phyloP scores from a whole-genome alignment of 1,140 invertebrate genomes.

The Ceratoteleas bidentatus region DNA sequence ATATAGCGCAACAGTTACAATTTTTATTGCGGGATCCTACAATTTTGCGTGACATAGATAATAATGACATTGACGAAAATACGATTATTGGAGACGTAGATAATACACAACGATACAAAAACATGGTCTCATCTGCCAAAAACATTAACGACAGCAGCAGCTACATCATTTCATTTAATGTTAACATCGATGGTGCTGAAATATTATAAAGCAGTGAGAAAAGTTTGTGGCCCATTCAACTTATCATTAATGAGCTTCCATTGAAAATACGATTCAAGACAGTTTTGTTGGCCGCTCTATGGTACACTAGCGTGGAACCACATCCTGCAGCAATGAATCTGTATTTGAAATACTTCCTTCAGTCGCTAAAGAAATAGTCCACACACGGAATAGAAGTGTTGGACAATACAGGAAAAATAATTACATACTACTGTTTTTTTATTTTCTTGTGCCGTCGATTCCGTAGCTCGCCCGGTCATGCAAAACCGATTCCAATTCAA shows the following conservation, averaged over 20 bases:
- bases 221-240: conserved; percentile 40
- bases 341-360: conserved; percentile 10
- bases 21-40: conserved; percentile 11
- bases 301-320: conserved; percentile 22
- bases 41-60: no score
- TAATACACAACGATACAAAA: no score
- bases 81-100: conserved; percentile 17
- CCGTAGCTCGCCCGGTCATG: conserved; percentile 37
- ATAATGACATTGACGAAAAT: not conserved
- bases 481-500: conserved; percentile 62
- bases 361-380: not conserved
- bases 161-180: no score
- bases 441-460: not conserved
- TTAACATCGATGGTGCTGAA: conserved; percentile 29
- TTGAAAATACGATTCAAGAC: conserved; percentile 19
- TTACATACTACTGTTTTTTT: not conserved
- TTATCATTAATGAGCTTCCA: conserved; percentile 39
- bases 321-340: conserved; percentile 13
- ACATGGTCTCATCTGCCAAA: not conserved
- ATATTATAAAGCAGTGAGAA: conserved; percentile 20
- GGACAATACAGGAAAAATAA: not conserved
- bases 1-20: conserved; percentile 20
- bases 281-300: conserved; percentile 21
- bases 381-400: not conserved
- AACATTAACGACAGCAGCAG: no score